Evolutionary conservation across 2,888 invertebrate genomes (phyloP).

Genomic region (Machimus rusticus): DNA sequence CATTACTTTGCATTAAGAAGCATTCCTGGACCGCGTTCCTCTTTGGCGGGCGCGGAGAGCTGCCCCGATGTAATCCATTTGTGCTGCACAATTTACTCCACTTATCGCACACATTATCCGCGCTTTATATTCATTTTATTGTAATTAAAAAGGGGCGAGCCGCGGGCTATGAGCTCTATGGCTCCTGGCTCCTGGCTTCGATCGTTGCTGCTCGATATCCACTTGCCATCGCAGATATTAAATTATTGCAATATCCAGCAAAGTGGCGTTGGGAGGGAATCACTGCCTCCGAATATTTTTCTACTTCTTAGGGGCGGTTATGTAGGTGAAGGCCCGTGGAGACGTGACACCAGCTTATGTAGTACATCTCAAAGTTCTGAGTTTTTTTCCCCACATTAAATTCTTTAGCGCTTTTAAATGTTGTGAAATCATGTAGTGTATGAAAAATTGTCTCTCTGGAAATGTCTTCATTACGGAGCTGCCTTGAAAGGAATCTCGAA

Average conservation of each 20-base stretch:
- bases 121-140: not conserved
- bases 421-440: not conserved
- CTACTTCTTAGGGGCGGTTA: not conserved
- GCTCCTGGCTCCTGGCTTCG: not conserved
- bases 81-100: not conserved
- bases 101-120: not conserved
- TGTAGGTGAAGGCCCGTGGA: not conserved
- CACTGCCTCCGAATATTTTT: not conserved
- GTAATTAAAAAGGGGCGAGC: not conserved
- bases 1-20: not conserved
- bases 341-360: not conserved
- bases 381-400: conserved; percentile 5
- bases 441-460: conserved; percentile 2
- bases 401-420: conserved; percentile 9
- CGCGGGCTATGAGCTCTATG: not conserved
- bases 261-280: not conserved
- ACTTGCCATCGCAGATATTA: not conserved
- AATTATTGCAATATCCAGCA: not conserved
- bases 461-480: conserved; percentile 21
- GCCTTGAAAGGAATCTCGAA: conserved; percentile 14
- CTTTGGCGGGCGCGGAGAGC: not conserved
- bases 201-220: not conserved
- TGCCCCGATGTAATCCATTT: not conserved
- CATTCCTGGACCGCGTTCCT: not conserved
- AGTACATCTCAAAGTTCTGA: not conserved